phyloP scores from a whole-genome alignment of 2,113 vertebrate species.

The Odocoileus hemionus region DNA sequence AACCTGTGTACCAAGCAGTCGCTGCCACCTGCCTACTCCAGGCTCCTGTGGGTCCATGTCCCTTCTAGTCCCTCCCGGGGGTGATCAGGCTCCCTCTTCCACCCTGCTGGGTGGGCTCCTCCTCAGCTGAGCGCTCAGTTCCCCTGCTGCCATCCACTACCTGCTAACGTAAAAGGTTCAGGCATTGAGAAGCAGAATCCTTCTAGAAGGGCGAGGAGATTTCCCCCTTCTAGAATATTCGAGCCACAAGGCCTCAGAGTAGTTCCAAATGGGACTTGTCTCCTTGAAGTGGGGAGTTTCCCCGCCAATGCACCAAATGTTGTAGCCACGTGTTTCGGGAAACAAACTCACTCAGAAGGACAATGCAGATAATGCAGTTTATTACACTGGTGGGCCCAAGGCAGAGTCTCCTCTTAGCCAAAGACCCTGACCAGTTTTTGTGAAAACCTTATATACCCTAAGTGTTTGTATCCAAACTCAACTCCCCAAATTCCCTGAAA shows the following conservation, averaged over 20 bases:
- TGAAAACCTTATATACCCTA: background rate
- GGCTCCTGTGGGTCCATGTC: background rate
- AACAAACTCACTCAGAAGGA: background rate
- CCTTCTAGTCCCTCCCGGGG: background rate
- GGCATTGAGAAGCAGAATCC: background rate
- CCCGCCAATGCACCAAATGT: background rate
- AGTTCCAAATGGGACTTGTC: background rate
- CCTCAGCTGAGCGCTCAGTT: background rate
- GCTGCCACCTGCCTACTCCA: background rate
- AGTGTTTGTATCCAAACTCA: background rate
- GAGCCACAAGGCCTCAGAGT: background rate
- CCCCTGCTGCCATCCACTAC: background rate
- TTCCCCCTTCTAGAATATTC: background rate
- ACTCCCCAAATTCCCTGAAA: background rate
- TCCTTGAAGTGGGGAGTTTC: background rate
- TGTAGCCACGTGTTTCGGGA: accelerated
- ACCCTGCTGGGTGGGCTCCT: background rate
- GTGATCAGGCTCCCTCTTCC: background rate
- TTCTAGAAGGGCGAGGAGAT: background rate
- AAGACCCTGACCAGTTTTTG: background rate
- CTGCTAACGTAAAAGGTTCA: background rate
- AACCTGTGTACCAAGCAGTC: background rate
- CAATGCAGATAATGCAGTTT: background rate
- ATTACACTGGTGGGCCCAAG: background rate
- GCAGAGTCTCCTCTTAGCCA: background rate